Base-by-base conservation (phyloP, 2,113 vertebrate genomes). In the Bombycilla garrulus region DNA sequence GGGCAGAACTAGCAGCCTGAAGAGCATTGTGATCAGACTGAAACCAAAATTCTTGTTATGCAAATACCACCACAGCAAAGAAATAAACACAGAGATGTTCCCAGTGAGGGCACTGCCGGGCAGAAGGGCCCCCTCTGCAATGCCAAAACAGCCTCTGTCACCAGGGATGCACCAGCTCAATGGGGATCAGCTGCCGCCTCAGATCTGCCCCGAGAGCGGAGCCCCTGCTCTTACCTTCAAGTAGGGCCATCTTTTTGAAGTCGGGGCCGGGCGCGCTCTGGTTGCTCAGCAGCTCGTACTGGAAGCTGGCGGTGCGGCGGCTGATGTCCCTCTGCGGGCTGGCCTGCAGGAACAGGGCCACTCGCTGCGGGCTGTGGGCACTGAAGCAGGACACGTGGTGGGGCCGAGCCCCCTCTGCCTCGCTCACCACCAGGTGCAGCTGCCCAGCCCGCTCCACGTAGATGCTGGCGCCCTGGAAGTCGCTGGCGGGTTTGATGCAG, bases 311-410 rank as follows among this genome's bases (percentile, higher is more conserved):
- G 1, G 57, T 86, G n/a, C 95, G 95, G 66, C 96, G 96, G 90
- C 96, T 93, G 95, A 98, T 95, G 57, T 96, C 97, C 33, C 81
- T 93, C 78, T 97, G 98, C 3, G 95, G 98, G 53, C 95, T 97
- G 84, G 98, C 97, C 93, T 98, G 98, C 51, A 98, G 96, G 95
- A 98, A 98, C n/a, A 99, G 93, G 20, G 96, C 97, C 11, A 98
- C 97, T 62, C 88, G 76, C 5, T 93, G 97, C 0, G 95, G 90
- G 0, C 64, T 92, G 15, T 95, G 96, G 11, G 96, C 95, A 5
- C 97, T 96, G 92, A 98, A 98, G 91, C 98, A 98, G 82, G 97
- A 96, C 50, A 98, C 98, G 12, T 90, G 97, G 57, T n/a, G 93
- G 36, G 87, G 53, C 69, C 23, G 66, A 48, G 81, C 80, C 20